Evolutionary conservation across 2,888 invertebrate genomes (phyloP).

Genomic region (Agrilus cyanescens): DNA sequence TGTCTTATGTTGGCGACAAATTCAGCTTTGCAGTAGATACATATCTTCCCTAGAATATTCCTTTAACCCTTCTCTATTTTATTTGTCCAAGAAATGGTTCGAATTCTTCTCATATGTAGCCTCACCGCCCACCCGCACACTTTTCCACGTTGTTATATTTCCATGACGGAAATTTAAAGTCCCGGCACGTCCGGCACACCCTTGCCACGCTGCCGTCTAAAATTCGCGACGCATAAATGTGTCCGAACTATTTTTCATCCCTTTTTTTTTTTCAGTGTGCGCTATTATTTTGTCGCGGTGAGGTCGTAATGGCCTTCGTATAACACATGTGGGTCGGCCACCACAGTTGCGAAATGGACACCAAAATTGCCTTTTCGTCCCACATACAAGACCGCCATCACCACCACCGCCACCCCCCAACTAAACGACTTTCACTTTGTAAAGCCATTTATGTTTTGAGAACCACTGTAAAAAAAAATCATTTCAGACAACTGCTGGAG

Average conservation of each 20-base stretch:
- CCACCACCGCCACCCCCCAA: too few species aligned
- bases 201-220: constrained; percentile 24
- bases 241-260: constrained; percentile 38
- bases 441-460: too few species aligned
- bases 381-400: constrained; percentile 3
- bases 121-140: neutral
- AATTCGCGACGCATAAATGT: constrained; percentile 31
- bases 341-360: constrained; percentile 27
- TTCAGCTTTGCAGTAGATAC: too few species aligned
- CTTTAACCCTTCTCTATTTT: too few species aligned
- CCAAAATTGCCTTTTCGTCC: constrained; percentile 21
- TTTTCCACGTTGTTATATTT: too few species aligned
- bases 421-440: too few species aligned
- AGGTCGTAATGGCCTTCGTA: constrained; percentile 29
- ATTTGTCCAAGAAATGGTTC: too few species aligned
- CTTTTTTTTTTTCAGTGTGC: constrained; percentile 36
- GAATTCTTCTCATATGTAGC: neutral
- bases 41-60: too few species aligned
- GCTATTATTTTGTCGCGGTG: constrained; percentile 30
- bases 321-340: constrained; percentile 31
- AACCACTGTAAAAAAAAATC: too few species aligned
- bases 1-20: too few species aligned
- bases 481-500: too few species aligned
- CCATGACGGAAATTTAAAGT: constrained; percentile 18
- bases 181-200: constrained; percentile 34